phyloP scores from a whole-genome alignment of 2,888 invertebrate genomes.

The Tolmerus cingulatus region DNA sequence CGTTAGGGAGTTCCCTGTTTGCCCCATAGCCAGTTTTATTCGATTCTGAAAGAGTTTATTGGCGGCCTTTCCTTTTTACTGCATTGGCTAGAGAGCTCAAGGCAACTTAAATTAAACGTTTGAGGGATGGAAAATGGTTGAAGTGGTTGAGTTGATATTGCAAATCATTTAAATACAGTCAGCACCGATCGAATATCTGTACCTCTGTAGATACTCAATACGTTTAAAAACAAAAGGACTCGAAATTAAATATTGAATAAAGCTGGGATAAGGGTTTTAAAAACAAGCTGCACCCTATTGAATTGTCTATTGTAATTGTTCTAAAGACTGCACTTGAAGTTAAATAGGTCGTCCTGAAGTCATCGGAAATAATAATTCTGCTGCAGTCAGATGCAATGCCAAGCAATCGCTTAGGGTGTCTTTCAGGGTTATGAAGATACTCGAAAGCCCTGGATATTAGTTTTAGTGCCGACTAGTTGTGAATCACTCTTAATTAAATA shows the following conservation, averaged over 20 bases:
- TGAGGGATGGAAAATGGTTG: background rate
- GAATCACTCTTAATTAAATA: background rate
- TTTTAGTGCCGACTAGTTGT: background rate
- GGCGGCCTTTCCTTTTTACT: background rate
- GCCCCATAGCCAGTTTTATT: background rate
- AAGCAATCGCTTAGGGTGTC: background rate
- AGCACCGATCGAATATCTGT: background rate
- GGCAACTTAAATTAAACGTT: background rate
- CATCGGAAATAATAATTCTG: background rate
- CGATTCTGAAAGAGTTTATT: background rate
- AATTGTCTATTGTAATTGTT: background rate
- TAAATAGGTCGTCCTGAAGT: background rate
- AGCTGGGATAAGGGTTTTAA: background rate
- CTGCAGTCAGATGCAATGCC: background rate
- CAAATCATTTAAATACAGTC: background rate
- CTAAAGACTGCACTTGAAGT: background rate
- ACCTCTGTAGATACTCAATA: background rate
- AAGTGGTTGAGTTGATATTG: background rate
- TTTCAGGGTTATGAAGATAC: background rate
- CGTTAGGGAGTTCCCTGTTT: background rate
- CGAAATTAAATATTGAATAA: background rate
- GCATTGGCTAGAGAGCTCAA: background rate
- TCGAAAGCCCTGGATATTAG: background rate
- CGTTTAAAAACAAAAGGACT: no score
- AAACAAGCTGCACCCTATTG: background rate